Evolutionary conservation across 2,113 vertebrate species (phyloP).

Genomic region (Anguilla japonica): DNA sequence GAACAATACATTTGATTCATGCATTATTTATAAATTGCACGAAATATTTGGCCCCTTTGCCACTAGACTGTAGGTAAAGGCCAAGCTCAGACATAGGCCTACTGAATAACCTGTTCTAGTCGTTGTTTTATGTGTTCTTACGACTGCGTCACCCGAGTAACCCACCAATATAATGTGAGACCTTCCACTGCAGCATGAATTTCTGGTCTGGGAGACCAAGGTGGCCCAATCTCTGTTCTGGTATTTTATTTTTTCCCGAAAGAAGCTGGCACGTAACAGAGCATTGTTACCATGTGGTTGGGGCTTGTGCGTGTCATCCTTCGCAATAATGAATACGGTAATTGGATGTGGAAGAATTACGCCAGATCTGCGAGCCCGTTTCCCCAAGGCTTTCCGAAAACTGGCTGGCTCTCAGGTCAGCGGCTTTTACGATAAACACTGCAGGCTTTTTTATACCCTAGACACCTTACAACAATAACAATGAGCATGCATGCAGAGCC

Average conservation of each 20-base stretch:
- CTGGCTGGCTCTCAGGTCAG: conserved; percentile 29
- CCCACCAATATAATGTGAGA: conserved; percentile 35
- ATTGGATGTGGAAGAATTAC: conserved; percentile 56
- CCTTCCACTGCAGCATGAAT: conserved; percentile 43
- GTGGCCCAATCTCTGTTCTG: conserved; percentile 52
- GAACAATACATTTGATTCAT: no score
- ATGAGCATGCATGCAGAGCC: conserved; percentile 28
- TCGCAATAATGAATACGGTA: conserved; percentile 60
- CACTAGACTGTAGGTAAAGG: no score
- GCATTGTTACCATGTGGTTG: conserved; percentile 30
- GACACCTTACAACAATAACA: conserved; percentile 44
- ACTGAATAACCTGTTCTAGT: no score
- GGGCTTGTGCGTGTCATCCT: conserved; percentile 47
- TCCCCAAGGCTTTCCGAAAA: conserved; percentile 40
- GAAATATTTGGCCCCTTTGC: no score
- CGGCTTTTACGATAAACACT: conserved; percentile 32
- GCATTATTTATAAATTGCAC: no score
- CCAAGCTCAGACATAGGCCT: no score
- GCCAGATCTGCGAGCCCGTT: conserved; percentile 48
- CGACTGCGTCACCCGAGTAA: background rate
- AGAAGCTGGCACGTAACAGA: conserved; percentile 46
- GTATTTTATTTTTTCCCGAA: conserved; percentile 43
- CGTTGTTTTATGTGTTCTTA: background rate
- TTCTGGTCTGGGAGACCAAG: conserved; percentile 46
- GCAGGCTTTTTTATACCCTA: background rate